Conservation (phyloP, 2,113 vertebrate species). For the Antidorcas marsupialis region DNA sequence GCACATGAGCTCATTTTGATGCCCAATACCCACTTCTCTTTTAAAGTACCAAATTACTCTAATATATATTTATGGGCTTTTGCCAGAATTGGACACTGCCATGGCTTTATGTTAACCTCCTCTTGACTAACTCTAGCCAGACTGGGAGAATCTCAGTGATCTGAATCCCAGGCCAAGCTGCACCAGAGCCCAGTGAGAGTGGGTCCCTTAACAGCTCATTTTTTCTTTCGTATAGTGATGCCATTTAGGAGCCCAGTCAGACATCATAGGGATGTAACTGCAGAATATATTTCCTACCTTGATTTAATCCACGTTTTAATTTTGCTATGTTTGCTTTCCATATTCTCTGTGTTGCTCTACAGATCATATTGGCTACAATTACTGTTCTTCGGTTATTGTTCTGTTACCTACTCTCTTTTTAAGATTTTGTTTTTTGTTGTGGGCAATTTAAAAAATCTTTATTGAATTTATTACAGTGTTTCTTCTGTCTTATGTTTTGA, state of each 20-base stretch:
- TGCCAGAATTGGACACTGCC: not conserved
- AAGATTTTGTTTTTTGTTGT: not conserved
- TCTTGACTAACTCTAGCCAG: not conserved
- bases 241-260: not conserved
- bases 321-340: not conserved
- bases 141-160: not conserved
- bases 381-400: not conserved
- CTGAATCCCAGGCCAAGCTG: not conserved
- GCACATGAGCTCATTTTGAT: not conserved
- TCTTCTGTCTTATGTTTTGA: not conserved
- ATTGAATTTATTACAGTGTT: not conserved
- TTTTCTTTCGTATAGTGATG: not conserved
- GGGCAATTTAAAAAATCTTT: not conserved
- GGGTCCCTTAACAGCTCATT: not conserved
- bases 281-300: not conserved
- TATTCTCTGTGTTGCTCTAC: not conserved
- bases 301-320: not conserved
- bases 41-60: not conserved
- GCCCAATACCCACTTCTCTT: not conserved
- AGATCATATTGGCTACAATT: not conserved
- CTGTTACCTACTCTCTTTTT: not conserved
- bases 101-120: not conserved
- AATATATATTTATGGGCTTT: not conserved
- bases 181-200: not conserved
- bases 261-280: not conserved